These are phyloP conservation scores for Saxidomus purpurata DNA, from an alignment of 1,140 invertebrate genomes.

Conservation along the genomic window DNA sequence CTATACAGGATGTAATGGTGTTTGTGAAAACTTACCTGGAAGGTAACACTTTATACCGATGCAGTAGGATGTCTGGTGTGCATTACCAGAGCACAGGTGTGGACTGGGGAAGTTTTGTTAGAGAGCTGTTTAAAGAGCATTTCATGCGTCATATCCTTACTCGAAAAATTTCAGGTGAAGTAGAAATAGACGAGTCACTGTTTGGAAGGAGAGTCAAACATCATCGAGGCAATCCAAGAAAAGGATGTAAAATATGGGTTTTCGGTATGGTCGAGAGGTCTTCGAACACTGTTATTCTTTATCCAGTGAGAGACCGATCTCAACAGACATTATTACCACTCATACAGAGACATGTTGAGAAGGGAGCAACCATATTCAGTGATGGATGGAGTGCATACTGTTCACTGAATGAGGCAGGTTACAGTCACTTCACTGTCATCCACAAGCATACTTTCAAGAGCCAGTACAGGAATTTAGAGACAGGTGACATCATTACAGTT, in stretches of 20 bases:
- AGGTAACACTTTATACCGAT: background rate
- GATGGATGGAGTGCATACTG: background rate
- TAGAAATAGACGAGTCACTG: background rate
- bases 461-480: background rate
- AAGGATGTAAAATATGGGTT: background rate
- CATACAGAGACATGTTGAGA: background rate
- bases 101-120: background rate
- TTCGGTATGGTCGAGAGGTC: background rate
- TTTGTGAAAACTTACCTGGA: background rate
- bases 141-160: no score
- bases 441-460: background rate
- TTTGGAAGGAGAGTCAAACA: background rate
- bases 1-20: background rate
- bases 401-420: background rate
- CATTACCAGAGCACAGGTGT: background rate
- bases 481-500: background rate
- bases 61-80: background rate
- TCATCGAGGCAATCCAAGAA: background rate
- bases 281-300: background rate
- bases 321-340: background rate
- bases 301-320: background rate
- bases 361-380: background rate
- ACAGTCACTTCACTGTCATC: background rate
- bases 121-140: background rate
- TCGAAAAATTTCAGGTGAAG: background rate